phyloP scores from a whole-genome alignment of 2,888 invertebrate species.

The Lepidochitona cinerea region DNA sequence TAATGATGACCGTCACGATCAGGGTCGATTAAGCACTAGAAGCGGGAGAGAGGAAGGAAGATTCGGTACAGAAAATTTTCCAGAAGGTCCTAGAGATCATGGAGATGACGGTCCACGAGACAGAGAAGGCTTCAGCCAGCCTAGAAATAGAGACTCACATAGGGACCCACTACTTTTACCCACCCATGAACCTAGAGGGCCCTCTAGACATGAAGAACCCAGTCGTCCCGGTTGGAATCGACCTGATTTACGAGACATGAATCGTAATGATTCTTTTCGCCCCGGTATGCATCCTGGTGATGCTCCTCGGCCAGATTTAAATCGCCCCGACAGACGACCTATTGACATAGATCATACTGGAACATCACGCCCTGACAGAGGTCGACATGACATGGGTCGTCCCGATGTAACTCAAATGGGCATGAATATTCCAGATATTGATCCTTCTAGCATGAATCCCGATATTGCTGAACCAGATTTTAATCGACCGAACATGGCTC shows the following conservation, averaged over 20 bases:
- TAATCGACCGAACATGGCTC: too few species aligned
- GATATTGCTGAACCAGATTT: too few species aligned
- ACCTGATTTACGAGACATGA: not conserved
- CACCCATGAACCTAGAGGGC: not conserved
- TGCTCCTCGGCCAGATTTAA: too few species aligned
- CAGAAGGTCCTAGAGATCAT: constrained; percentile 7
- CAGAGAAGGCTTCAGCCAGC: not conserved
- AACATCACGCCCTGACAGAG: too few species aligned
- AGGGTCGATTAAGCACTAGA: not conserved
- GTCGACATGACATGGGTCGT: too few species aligned
- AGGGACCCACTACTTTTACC: not conserved
- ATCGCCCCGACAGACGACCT: too few species aligned
- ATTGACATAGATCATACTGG: too few species aligned
- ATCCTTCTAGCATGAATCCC: too few species aligned
- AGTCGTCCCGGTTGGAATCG: not conserved
- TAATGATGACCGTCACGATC: not conserved
- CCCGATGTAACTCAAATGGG: too few species aligned
- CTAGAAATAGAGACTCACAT: not conserved
- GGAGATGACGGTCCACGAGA: constrained; percentile 8
- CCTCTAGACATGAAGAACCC: not conserved
- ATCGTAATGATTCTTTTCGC: not conserved
- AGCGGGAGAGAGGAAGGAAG: not conserved
- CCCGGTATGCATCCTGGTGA: too few species aligned
- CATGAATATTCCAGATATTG: too few species aligned
- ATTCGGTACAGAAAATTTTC: not conserved